A percentile compares a stretch with the other conserved stretches of the same genome.
Conservation (phyloP, 2,888 invertebrate genomes). For the Aradus depressus region DNA sequence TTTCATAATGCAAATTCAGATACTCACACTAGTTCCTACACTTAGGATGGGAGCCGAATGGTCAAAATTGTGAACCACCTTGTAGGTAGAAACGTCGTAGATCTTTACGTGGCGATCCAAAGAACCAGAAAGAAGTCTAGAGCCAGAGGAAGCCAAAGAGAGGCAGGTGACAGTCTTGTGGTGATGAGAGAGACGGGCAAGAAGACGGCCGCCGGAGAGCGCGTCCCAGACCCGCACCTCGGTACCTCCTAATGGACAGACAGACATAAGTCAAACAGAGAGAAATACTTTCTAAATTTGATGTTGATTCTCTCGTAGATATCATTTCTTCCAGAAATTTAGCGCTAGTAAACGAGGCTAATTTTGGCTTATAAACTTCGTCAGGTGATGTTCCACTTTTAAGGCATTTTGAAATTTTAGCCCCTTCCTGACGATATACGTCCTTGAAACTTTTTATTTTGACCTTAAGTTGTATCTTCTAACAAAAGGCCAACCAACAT, state of each 20-base stretch:
- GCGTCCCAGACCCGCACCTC: slow-evolving; percentile 90
- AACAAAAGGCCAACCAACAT: too few relatives aligned
- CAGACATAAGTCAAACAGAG: too few relatives aligned
- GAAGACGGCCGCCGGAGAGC: slow-evolving; percentile 70
- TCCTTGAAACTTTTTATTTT: too few relatives aligned
- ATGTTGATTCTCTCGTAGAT: too few relatives aligned
- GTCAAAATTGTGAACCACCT: slow-evolving; percentile 76
- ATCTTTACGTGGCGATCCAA: slow-evolving; percentile 89
- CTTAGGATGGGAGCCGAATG: slow-evolving; percentile 86
- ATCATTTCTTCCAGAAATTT: too few relatives aligned
- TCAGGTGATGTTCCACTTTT: too few relatives aligned
- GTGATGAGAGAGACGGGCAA: slow-evolving; percentile 79
- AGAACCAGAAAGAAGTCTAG: slow-evolving; percentile 75
- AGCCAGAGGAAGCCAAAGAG: slow-evolving; percentile 66
- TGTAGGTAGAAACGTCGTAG: slow-evolving; percentile 76
- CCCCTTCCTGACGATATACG: too few relatives aligned
- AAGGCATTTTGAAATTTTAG: too few relatives aligned
- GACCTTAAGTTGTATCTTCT: too few relatives aligned
- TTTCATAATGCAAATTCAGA: background rate
- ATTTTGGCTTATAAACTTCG: too few relatives aligned
- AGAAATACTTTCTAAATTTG: too few relatives aligned
- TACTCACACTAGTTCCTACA: slow-evolving; percentile 54
- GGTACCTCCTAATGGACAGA: slow-evolving; percentile 67
- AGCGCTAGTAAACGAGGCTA: too few relatives aligned
- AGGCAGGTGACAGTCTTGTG: slow-evolving; percentile 91